Conservation (phyloP, 2,113 vertebrate species). For the Petrocephalus zakoni region DNA sequence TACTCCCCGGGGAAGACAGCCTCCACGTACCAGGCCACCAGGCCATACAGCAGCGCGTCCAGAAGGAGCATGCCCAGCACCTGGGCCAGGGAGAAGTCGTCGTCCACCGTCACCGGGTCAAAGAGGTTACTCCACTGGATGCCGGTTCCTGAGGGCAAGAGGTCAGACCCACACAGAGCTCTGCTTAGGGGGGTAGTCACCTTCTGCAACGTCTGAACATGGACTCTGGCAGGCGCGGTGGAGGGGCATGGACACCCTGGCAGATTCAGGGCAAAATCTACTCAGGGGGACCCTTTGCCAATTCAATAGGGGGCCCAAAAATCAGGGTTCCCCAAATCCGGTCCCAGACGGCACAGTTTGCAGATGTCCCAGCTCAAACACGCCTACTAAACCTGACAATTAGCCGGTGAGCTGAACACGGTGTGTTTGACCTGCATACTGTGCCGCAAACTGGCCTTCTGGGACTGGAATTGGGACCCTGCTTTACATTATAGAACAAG, state of each 20-base stretch:
- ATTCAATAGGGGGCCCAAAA: background rate
- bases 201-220: background rate
- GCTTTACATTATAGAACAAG: background rate
- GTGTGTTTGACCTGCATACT: background rate
- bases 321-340: background rate
- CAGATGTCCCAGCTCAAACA: background rate
- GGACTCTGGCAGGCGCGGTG: background rate
- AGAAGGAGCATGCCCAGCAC: constrained; percentile 83
- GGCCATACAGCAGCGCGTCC: constrained; percentile 72
- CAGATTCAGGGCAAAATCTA: background rate
- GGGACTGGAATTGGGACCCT: background rate
- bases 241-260: background rate
- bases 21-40: constrained; percentile 92
- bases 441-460: background rate
- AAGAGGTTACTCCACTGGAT: constrained; percentile 86
- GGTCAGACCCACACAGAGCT: accelerated
- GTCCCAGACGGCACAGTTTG: background rate
- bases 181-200: background rate
- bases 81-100: constrained; percentile 85
- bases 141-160: constrained; percentile 66
- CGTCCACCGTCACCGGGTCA: constrained; percentile 80
- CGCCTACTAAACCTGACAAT: background rate
- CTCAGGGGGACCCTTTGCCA: no score
- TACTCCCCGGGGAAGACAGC: constrained; percentile 89
- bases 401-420: background rate